Evolutionary conservation across 2,113 vertebrate genomes (phyloP).

Genomic region (Zosterops lateralis): DNA sequence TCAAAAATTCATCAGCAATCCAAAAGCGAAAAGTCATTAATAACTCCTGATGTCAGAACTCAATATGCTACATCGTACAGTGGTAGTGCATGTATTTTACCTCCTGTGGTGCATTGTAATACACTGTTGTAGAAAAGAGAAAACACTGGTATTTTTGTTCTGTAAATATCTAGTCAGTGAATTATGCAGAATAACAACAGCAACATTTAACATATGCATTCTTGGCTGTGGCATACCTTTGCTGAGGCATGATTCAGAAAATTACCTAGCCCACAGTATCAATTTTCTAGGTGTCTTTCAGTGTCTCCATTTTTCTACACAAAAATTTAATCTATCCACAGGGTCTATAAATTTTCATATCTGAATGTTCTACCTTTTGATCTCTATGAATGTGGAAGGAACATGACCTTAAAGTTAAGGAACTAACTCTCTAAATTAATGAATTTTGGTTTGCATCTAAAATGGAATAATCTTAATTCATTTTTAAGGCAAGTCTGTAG

Average conservation of each 20-base stretch:
- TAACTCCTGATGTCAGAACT: background rate
- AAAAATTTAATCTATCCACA: background rate
- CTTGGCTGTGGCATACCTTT: background rate
- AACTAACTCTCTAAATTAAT: background rate
- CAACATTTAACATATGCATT: background rate
- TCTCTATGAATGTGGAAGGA: background rate
- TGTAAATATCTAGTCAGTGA: background rate
- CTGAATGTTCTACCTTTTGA: background rate
- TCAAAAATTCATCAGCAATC: slow-evolving; percentile 2
- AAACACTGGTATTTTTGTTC: background rate
- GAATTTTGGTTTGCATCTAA: background rate
- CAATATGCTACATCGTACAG: background rate
- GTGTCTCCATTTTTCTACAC: background rate
- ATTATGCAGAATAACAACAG: background rate
- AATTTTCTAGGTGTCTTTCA: background rate
- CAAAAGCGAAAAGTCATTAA: slow-evolving; percentile 9
- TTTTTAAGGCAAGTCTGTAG: background rate
- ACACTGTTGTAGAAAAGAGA: background rate
- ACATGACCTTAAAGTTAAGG: background rate
- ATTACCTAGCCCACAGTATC: background rate
- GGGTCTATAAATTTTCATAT: background rate
- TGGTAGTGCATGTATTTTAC: background rate
- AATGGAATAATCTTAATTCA: background rate
- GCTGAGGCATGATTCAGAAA: background rate
- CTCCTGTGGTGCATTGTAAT: background rate